Evolutionary conservation across 1,140 invertebrate genomes (phyloP), one percentile per base, ranked within the genome.

Genomic region (Portunus trituberculatus): DNA sequence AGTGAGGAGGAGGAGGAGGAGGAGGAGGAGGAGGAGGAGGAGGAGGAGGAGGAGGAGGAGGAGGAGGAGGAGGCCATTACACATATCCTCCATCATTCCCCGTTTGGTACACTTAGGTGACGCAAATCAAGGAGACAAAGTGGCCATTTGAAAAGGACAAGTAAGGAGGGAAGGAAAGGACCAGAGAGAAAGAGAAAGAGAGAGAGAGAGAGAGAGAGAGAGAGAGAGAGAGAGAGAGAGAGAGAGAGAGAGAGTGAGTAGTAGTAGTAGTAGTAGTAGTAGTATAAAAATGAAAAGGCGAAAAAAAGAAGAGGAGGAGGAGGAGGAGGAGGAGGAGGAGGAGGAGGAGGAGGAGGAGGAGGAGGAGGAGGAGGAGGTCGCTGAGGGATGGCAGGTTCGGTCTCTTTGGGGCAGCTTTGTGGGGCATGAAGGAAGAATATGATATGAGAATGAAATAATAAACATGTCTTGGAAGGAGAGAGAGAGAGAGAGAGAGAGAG

Each of bases 381-480:
- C 20, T 25, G 67, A 76, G 67, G 67, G n/a, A n/a, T 25, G n/a
- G 67, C 6, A 76, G 6, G 20, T 76, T 76, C 20, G 67, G 67
- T 76, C 67, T 76, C 67, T 76, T n/a, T n/a, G 67, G 67, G 67
- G 67, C 67, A 76, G 16, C 25, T 76, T 76, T 76, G 67, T 76
- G 67, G 67, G 67, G 25, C 67, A 76, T 76, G 67, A 76, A 76
- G 67, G 67, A 76, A 25, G 67, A 76, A 76, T 76, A 76, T 76
- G 67, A 25, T n/a, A 76, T 76, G 67, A 76, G 67, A 76, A 76
- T 76, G 67, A 76, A 76, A 76, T 76, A 76, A 76, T 76, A 76
- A 76, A 76, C 67, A 76, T 76, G 67, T 76, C 67, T 25, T 7
- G n/a, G 25, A 76, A 20, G n/a, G 67, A 76, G 25, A n/a, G 67